Conservation (phyloP, 2,888 invertebrate genomes). For the Heliconius ethilla region DNA sequence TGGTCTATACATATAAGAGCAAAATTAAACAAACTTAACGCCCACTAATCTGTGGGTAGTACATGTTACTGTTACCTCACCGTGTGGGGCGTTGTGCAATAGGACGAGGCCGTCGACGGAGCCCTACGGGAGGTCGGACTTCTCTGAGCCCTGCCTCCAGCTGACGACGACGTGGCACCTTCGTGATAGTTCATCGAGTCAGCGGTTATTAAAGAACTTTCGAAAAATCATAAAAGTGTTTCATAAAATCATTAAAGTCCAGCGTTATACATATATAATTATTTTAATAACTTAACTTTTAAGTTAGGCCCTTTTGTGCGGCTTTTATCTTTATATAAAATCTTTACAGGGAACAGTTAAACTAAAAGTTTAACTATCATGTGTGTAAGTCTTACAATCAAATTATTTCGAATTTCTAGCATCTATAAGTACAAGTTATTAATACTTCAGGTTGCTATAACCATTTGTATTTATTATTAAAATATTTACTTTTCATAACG, state of each 20-base stretch:
- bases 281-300: not conserved
- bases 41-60: constrained; percentile 18
- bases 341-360: constrained; percentile 9
- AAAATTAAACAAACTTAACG: not conserved
- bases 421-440: not conserved
- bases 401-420: constrained; percentile 8
- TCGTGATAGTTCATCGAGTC: constrained; percentile 34
- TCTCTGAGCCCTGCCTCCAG: constrained; percentile 80
- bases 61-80: constrained; percentile 33
- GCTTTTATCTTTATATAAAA: not conserved
- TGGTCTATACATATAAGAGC: not conserved
- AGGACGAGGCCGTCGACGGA: constrained; percentile 97
- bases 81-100: constrained; percentile 52
- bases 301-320: not conserved
- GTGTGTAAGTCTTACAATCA: constrained; percentile 12
- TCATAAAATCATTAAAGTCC: not conserved
- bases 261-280: not conserved
- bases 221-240: constrained; percentile 23
- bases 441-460: not conserved
- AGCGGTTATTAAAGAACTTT: constrained; percentile 31
- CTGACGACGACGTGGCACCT: constrained; percentile 41
- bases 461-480: not conserved
- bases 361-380: not conserved
- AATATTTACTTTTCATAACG: not conserved
- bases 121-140: constrained; percentile 97